A percentile compares a stretch with the other conserved stretches of the same genome.
Evolutionary conservation across 2,113 vertebrate species (phyloP).

Genomic region (Danionella cerebrum): DNA sequence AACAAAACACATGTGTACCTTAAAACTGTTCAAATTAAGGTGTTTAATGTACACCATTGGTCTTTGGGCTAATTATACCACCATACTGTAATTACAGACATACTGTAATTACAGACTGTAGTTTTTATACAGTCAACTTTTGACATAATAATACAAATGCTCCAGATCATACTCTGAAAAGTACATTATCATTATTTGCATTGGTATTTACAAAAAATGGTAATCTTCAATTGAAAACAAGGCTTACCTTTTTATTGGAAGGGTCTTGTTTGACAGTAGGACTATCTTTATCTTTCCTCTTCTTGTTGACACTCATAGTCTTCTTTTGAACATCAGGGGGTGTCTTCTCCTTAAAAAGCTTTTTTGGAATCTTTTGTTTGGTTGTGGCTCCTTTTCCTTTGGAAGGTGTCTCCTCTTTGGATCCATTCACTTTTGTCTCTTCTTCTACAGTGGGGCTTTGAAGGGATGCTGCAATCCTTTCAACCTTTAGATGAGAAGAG

Average conservation of each 20-base stretch:
- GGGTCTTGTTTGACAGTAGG: constrained; percentile 38
- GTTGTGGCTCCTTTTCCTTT: constrained; percentile 49
- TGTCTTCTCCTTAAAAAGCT: constrained; percentile 49
- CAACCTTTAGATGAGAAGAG: constrained; percentile 50
- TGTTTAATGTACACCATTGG: too few species aligned
- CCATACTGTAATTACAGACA: too few species aligned
- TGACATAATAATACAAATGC: too few species aligned
- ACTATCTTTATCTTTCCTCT: constrained; percentile 46
- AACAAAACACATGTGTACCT: too few species aligned
- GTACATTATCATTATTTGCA: too few species aligned
- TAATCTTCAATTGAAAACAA: too few species aligned
- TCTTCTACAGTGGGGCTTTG: constrained; percentile 43
- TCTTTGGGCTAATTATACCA: too few species aligned
- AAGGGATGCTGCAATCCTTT: constrained; percentile 54
- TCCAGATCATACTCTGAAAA: too few species aligned
- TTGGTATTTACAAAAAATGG: too few species aligned
- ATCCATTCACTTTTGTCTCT: constrained; percentile 57
- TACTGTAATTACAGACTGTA: too few species aligned
- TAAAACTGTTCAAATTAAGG: too few species aligned
- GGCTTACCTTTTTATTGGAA: constrained; percentile 58
- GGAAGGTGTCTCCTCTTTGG: constrained; percentile 60
- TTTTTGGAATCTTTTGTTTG: constrained; percentile 61
- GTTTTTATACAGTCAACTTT: too few species aligned
- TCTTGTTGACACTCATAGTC: constrained; percentile 37
- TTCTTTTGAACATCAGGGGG: constrained; percentile 42